Percentiles rank a stretch among this genome's conserved stretches.
Conservation (phyloP, 1,140 invertebrate species). For the Stenopsyche tienmushanensis region DNA sequence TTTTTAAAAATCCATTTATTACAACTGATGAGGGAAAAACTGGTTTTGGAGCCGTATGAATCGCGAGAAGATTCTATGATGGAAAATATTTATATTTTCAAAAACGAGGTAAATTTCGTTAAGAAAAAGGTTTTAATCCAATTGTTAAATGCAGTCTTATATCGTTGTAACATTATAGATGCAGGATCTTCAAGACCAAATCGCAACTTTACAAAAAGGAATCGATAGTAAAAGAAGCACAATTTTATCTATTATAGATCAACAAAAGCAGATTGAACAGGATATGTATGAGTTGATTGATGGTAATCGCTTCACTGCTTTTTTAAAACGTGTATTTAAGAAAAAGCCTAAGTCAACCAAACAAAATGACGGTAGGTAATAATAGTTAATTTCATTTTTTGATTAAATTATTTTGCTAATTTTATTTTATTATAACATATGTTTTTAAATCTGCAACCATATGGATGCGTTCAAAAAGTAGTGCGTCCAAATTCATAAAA, state of each 20-base stretch:
- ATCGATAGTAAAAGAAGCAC: background rate
- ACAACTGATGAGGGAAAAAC: conserved; percentile 77
- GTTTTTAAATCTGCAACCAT: too few species aligned
- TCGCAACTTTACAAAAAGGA: conserved; percentile 1
- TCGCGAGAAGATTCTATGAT: conserved; percentile 66
- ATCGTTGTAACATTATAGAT: background rate
- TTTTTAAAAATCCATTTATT: conserved; percentile 66
- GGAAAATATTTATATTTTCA: conserved; percentile 60
- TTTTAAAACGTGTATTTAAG: conserved; percentile 18
- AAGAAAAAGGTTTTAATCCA: background rate
- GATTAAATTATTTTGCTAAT: too few species aligned
- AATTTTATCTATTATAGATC: background rate
- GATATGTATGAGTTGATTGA: background rate
- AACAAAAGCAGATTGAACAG: conserved; percentile 2
- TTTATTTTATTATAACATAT: too few species aligned
- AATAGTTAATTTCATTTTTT: too few species aligned
- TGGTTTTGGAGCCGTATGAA: conserved; percentile 75
- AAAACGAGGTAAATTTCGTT: conserved; percentile 54
- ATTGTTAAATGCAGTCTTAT: background rate
- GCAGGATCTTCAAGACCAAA: background rate
- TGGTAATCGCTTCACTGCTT: conserved; percentile 16
- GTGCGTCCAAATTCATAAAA: too few species aligned
- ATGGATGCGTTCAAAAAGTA: too few species aligned
- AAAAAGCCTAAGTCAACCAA: conserved; percentile 10
- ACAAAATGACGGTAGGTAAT: too few species aligned